Percentiles rank a stretch among this genome's conserved stretches.
Evolutionary conservation across 2,888 invertebrate species (phyloP).

Genomic region (Chrysodeixis includens): DNA sequence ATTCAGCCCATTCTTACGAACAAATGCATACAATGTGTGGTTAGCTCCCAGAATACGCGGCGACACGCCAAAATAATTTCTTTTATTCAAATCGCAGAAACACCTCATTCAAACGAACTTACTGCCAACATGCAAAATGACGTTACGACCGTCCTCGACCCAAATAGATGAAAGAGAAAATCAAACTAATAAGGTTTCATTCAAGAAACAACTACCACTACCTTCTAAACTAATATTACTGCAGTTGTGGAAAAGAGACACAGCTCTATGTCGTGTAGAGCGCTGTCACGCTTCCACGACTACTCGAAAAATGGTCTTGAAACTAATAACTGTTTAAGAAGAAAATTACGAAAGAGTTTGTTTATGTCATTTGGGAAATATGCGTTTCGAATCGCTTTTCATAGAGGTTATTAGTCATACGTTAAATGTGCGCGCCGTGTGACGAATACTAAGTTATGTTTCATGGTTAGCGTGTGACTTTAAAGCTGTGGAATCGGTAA

Average conservation of each 20-base stretch:
- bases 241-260: no score
- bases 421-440: slow-evolving; percentile 12
- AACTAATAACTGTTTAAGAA: slow-evolving; percentile 26
- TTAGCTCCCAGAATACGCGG: slow-evolving; percentile 5
- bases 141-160: slow-evolving; percentile 83
- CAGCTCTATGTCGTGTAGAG: no score
- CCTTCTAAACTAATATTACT: no score
- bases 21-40: background rate
- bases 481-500: background rate
- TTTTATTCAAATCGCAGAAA: slow-evolving; percentile 47
- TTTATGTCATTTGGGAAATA: slow-evolving; percentile 50
- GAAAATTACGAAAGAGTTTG: slow-evolving; percentile 45
- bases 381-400: slow-evolving; percentile 39
- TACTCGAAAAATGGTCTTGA: slow-evolving; percentile 12
- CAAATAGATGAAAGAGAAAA: slow-evolving; percentile 81
- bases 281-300: no score
- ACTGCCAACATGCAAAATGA: slow-evolving; percentile 66
- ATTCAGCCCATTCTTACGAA: background rate
- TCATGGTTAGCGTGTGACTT: background rate
- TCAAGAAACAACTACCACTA: slow-evolving; percentile 28
- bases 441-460: slow-evolving; percentile 30
- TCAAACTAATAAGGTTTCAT: slow-evolving; percentile 66
- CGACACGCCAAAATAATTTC: slow-evolving; percentile 10
- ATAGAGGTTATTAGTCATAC: slow-evolving; percentile 53
- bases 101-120: slow-evolving; percentile 39